Conservation (phyloP, 2,888 invertebrate species). For the Hirudinaria manillensis region DNA sequence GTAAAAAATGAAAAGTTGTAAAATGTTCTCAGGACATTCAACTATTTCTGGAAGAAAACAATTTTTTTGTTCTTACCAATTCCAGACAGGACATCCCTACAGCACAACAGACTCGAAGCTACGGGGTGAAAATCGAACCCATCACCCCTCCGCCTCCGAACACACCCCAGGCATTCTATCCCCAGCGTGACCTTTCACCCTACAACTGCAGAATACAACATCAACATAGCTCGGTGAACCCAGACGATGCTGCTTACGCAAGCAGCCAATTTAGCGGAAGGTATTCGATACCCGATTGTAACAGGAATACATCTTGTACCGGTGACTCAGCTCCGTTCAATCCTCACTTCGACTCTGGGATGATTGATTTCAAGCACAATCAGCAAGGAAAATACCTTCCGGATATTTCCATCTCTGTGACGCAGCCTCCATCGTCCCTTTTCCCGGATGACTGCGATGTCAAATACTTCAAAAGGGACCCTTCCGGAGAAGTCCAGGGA, state of each 20-base stretch:
- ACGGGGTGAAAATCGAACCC: slow-evolving; percentile 23
- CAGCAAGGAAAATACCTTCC: not conserved
- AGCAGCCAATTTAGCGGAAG: not conserved
- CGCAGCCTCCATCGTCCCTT: not conserved
- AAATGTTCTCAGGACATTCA: too few species aligned
- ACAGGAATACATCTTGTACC: not conserved
- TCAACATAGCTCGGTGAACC: not conserved
- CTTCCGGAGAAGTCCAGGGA: not conserved
- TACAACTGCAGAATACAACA: not conserved
- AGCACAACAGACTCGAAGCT: too few species aligned
- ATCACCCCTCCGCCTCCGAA: slow-evolving; percentile 13
- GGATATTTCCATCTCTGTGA: not conserved
- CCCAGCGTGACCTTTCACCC: not conserved
- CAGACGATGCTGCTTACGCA: not conserved
- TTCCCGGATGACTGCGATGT: not conserved
- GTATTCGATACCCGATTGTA: not conserved
- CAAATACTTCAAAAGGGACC: not conserved
- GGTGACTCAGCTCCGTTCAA: not conserved
- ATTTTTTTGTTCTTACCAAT: too few species aligned
- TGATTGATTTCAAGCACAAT: not conserved
- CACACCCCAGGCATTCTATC: not conserved
- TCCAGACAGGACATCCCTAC: too few species aligned
- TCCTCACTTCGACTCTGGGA: too few species aligned
- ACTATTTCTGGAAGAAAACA: too few species aligned
- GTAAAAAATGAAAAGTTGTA: too few species aligned